Evolutionary conservation across 2,888 invertebrate genomes (phyloP).

Genomic region (Drosophila meridionalis): DNA sequence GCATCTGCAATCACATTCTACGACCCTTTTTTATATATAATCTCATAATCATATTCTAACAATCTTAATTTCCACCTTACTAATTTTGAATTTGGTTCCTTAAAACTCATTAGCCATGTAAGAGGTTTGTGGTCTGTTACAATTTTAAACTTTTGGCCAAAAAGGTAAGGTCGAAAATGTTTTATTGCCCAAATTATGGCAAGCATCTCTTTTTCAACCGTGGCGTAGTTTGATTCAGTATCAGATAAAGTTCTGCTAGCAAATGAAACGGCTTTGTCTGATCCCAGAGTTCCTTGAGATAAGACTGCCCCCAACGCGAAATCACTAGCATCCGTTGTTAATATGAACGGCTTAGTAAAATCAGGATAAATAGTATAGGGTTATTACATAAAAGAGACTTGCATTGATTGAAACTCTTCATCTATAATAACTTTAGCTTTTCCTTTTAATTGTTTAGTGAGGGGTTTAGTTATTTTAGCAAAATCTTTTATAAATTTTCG

Average conservation of each 20-base stretch:
- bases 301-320: not conserved
- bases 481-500: not conserved
- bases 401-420: not conserved
- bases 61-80: not conserved
- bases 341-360: not conserved
- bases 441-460: not conserved
- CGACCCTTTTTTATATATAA: not conserved
- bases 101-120: not conserved
- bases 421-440: not conserved
- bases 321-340: not conserved
- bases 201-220: not conserved
- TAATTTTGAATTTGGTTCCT: not conserved
- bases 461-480: not conserved
- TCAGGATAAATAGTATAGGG: not conserved
- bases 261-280: not conserved
- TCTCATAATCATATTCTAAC: not conserved
- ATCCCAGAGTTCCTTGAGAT: not conserved
- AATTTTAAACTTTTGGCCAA: conserved; percentile 1
- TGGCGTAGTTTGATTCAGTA: not conserved
- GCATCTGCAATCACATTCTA: too few species aligned
- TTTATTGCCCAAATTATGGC: not conserved
- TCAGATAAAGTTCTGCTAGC: not conserved
- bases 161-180: not conserved
- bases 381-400: not conserved
- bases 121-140: not conserved